Conservation (phyloP, 2,888 invertebrate genomes). For the Incurvaria masculella region DNA sequence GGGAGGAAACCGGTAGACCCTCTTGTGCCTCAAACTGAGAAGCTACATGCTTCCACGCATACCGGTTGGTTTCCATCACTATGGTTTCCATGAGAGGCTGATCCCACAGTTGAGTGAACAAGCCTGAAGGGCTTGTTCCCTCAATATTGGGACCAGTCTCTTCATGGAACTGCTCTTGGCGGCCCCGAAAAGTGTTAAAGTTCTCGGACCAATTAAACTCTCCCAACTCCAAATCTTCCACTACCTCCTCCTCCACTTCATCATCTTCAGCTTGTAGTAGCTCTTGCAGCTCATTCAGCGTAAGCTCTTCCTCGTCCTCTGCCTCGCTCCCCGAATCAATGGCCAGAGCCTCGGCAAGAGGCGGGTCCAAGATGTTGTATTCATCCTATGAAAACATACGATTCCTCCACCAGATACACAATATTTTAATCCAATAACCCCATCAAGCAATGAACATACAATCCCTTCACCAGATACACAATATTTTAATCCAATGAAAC, state of each 20-base stretch:
- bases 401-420: not conserved
- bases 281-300: too few relatives aligned
- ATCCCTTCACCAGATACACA: not conserved
- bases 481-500: too few relatives aligned
- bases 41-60: conserved; percentile 7
- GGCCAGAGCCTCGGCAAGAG: conserved; percentile 1
- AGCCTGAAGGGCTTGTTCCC: not conserved
- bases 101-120: conserved; percentile 8
- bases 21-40: conserved; percentile 1
- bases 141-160: conserved; percentile 6
- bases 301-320: not conserved
- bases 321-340: conserved; percentile 3
- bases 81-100: conserved; percentile 3
- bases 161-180: not conserved
- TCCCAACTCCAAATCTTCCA: not conserved
- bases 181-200: not conserved
- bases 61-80: conserved; percentile 6
- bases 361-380: not conserved
- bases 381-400: not conserved
- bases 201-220: conserved; percentile 1
- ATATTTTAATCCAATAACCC: too few relatives aligned
- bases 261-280: too few relatives aligned
- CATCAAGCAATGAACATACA: conserved; percentile 1
- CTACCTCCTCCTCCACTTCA: not conserved
- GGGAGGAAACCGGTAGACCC: not conserved